Evolutionary conservation across 2,888 invertebrate species (phyloP).

Genomic region (Diarsia rubi): DNA sequence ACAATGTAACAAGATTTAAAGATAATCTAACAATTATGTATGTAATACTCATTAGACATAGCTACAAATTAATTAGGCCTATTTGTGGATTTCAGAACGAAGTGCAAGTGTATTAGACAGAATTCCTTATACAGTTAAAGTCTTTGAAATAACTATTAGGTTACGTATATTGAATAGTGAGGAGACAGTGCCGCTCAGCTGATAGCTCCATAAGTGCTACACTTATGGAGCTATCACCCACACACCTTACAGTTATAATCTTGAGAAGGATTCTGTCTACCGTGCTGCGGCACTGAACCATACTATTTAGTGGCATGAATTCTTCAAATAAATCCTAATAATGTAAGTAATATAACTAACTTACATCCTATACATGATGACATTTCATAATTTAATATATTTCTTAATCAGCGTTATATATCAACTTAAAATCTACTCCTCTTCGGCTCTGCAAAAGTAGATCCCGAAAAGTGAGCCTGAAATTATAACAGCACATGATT

Average conservation of each 20-base stretch:
- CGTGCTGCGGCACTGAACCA: not conserved
- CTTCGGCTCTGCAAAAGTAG: slow-evolving; percentile 35
- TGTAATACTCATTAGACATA: too few relatives aligned
- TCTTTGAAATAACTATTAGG: too few relatives aligned
- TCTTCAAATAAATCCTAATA: not conserved
- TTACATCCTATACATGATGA: not conserved
- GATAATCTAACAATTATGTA: slow-evolving; percentile 6
- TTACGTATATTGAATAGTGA: not conserved
- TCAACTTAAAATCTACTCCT: slow-evolving; percentile 47
- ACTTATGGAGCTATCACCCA: too few relatives aligned
- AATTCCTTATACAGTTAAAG: too few relatives aligned
- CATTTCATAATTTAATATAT: not conserved
- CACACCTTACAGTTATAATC: too few relatives aligned
- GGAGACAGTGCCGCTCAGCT: not conserved
- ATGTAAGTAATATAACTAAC: not conserved
- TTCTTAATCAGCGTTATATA: not conserved
- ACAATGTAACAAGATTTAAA: slow-evolving; percentile 19
- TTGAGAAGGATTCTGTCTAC: not conserved
- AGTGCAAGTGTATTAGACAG: too few relatives aligned
- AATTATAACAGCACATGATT: slow-evolving; percentile 18
- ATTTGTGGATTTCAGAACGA: too few relatives aligned
- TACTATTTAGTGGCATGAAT: not conserved
- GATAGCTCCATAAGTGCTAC: not conserved
- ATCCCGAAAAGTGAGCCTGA: slow-evolving; percentile 50
- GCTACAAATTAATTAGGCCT: too few relatives aligned